Conservation (phyloP, 2,113 vertebrate species). For the Rostratula benghalensis region DNA sequence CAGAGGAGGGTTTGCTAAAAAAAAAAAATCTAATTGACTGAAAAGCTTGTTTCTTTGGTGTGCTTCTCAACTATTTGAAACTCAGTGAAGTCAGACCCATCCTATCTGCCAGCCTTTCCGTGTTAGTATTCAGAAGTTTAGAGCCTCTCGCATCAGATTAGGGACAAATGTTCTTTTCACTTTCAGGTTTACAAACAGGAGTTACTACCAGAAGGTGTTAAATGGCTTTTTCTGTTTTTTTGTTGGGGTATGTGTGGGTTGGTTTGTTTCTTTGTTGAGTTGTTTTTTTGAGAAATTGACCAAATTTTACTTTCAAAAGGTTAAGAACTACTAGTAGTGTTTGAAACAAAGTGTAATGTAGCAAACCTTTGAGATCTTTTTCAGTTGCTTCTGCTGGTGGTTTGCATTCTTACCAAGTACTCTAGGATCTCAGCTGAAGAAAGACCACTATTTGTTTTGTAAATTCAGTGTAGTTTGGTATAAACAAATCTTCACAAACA, state of each 20-base stretch:
- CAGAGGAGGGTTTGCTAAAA: not conserved
- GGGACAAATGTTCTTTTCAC: not conserved
- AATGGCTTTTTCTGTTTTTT: not conserved
- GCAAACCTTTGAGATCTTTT: not conserved
- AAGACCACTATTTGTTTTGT: not conserved
- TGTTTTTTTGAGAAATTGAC: not conserved
- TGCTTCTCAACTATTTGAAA: not conserved
- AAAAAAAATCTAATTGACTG: not conserved
- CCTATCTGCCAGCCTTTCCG: not conserved
- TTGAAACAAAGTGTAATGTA: not conserved
- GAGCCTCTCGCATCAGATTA: not conserved
- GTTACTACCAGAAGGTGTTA: not conserved
- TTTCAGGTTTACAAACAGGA: accelerated
- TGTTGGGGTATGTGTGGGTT: not conserved
- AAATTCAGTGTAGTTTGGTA: not conserved
- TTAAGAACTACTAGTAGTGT: not conserved
- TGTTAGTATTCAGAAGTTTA: not conserved
- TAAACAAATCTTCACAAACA: not conserved
- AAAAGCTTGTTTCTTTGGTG: not conserved
- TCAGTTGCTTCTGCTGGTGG: not conserved
- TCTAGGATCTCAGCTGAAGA: not conserved
- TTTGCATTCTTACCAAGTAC: not conserved
- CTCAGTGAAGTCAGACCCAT: not conserved
- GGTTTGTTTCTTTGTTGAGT: not conserved
- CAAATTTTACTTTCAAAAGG: not conserved